A percentile compares a stretch with the other conserved stretches of the same genome.
These are phyloP conservation scores for Oriolus oriolus DNA, from an alignment of 2,113 vertebrate genomes.

Conservation along the genomic window DNA sequence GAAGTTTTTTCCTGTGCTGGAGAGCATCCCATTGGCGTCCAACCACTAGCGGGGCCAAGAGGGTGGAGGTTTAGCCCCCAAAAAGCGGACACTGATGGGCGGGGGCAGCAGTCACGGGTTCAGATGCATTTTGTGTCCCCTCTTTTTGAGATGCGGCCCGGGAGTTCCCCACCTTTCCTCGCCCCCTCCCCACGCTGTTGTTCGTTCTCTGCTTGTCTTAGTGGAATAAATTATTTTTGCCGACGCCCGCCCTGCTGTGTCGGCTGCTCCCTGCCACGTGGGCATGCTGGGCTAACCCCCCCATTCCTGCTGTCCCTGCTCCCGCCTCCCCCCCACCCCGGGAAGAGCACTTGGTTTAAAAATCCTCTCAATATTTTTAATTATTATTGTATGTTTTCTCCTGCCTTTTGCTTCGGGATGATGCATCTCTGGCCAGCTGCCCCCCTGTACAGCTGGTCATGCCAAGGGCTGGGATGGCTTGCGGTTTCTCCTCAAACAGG, in stretches of 20 bases:
- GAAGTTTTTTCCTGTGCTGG: neutral
- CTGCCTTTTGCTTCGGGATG: neutral
- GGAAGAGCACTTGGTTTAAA: neutral
- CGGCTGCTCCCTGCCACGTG: accelerated
- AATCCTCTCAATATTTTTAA: neutral
- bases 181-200: accelerated
- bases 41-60: neutral
- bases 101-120: neutral
- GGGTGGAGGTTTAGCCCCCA: neutral
- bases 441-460: accelerated
- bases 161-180: neutral
- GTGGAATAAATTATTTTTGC: conserved; percentile 70
- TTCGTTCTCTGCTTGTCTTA: conserved; percentile 37
- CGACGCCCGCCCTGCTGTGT: neutral
- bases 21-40: neutral
- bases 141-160: accelerated
- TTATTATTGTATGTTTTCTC: neutral
- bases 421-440: neutral
- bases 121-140: neutral
- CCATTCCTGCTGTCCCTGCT: neutral
- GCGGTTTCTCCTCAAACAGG: neutral
- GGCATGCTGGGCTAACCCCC: neutral
- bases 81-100: accelerated
- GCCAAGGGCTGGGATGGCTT: neutral
- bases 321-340: accelerated